Evolutionary conservation across 2,113 vertebrate species (phyloP).

Genomic region (Acanthisitta chloris): DNA sequence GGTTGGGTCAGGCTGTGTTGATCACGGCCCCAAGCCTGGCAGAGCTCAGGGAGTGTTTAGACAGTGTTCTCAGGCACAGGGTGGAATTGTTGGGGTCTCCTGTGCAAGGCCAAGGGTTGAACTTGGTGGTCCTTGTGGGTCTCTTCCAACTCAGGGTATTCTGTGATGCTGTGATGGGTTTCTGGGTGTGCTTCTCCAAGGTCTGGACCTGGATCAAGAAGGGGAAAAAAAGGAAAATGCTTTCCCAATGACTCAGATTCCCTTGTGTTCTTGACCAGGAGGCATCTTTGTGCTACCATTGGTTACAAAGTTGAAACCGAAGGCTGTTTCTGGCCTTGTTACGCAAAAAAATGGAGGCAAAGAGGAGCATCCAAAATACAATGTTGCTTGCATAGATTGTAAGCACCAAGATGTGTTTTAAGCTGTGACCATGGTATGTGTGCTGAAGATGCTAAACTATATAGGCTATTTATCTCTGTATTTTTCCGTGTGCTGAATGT

Average conservation of each 20-base stretch:
- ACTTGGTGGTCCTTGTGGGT: neutral
- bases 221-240: neutral
- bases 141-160: neutral
- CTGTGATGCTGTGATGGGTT: neutral
- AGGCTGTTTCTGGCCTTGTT: neutral
- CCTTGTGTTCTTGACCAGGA: neutral
- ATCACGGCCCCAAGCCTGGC: neutral
- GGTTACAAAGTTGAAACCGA: neutral
- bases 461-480: neutral
- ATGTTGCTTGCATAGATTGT: neutral
- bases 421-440: neutral
- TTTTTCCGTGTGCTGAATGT: neutral
- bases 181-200: neutral
- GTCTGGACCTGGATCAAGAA: neutral
- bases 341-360: neutral
- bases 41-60: neutral
- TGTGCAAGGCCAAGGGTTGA: neutral
- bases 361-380: neutral
- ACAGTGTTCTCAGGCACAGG: accelerated
- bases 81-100: neutral
- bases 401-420: neutral
- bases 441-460: neutral
- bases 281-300: neutral
- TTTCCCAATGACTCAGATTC: neutral
- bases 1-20: neutral